A percentile compares a stretch with the other conserved stretches of the same genome.
These are phyloP conservation scores for Arvicanthis niloticus DNA, from an alignment of 2,113 vertebrate species.

Conservation along the genomic window DNA sequence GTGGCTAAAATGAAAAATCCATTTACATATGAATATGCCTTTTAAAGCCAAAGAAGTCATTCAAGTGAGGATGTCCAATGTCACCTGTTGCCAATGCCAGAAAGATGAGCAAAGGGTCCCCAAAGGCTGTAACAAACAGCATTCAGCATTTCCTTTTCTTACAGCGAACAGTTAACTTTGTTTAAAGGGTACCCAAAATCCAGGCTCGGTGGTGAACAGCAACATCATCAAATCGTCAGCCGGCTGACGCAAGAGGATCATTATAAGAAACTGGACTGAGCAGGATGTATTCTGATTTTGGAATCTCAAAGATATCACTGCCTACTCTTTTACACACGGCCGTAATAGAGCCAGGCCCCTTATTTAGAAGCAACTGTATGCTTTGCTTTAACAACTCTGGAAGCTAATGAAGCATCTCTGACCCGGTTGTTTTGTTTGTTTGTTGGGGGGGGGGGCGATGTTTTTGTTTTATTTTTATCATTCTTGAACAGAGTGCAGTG, in stretches of 20 bases:
- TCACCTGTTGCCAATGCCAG: background rate
- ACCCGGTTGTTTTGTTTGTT: background rate
- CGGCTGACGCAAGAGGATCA: background rate
- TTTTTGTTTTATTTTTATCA: background rate
- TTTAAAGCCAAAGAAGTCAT: background rate
- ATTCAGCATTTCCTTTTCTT: background rate
- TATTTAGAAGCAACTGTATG: background rate
- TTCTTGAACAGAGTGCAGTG: background rate
- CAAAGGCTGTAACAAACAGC: background rate
- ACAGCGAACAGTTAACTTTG: too few relatives aligned
- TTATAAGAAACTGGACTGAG: background rate
- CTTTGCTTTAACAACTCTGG: conserved; percentile 15
- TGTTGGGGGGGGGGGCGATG: too few relatives aligned
- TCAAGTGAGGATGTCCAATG: background rate
- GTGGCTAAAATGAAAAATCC: background rate
- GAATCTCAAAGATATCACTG: background rate
- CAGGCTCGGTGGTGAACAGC: background rate
- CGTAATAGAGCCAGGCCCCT: background rate
- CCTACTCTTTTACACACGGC: background rate
- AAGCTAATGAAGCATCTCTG: background rate
- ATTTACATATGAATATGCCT: background rate
- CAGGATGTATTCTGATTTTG: background rate
- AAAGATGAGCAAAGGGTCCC: background rate
- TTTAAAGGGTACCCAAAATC: background rate
- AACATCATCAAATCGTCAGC: background rate